Conservation (phyloP, 2,113 vertebrate species). For the Cebus imitator region DNA sequence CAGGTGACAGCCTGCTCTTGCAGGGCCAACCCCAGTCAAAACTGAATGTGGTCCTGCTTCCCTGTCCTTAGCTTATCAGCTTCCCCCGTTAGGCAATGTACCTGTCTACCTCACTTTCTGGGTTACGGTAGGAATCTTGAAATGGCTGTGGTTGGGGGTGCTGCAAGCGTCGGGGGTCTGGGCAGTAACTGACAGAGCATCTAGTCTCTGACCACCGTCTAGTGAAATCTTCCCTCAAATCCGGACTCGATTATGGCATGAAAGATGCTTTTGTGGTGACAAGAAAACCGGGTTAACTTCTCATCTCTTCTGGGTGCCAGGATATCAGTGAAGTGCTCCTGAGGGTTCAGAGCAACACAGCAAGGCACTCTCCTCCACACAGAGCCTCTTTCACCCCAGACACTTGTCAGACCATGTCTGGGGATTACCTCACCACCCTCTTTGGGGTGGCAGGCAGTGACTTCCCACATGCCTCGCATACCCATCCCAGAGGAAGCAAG, state of each 20-base stretch:
- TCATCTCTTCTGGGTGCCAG: neutral
- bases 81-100: fast-evolving
- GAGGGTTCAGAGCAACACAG: constrained; percentile 12
- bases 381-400: constrained; percentile 59
- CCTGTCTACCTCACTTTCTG: neutral
- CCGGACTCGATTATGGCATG: neutral
- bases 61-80: neutral
- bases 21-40: neutral
- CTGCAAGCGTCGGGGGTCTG: neutral
- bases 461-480: constrained; percentile 58
- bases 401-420: neutral
- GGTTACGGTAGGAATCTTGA: neutral
- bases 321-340: neutral
- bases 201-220: neutral
- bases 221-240: neutral
- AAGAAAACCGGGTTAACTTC: neutral
- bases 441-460: neutral
- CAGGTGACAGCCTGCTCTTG: neutral
- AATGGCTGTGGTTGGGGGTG: neutral
- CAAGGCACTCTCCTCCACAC: constrained; percentile 38
- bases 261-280: constrained; percentile 73
- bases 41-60: neutral
- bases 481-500: constrained; percentile 59
- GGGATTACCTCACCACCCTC: constrained; percentile 68
- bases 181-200: neutral